Base-by-base conservation (phyloP, 2,113 vertebrate genomes). In the Bubo blakistoni region DNA sequence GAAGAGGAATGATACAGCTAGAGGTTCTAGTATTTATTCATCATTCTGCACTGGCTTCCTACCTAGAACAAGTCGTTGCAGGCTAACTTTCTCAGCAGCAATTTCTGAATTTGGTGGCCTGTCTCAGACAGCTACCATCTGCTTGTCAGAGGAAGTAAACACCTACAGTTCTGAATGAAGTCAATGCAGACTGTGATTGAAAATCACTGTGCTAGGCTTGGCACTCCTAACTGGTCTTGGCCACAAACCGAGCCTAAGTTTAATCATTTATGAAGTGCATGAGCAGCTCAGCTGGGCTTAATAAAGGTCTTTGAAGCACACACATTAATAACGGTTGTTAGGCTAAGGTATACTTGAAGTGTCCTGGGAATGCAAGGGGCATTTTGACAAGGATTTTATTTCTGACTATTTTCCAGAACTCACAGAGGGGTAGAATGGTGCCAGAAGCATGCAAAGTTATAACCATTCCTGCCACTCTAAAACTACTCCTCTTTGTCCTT, bases 91-190 rank as follows among this genome's bases (percentile, higher is more conserved):
- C 46, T 16, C 42, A 73, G 73, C 84, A 59, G 47, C 52, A 32
- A 2, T 36, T 67, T 46, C 16, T 2, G 63, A 58, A 54, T 74
- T 47, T 3, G 0, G 42, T 54, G 63, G 67, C 78, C 86, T 71
- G 73, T 30, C 57, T 69, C 84, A 91, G 91, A 57, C 93, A 95
- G 92, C 76, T 79, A 17, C 81, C 93, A 91, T 87, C 94, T 91
- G 94, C 32, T 72, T 40, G 62, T 63, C 57, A 15, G 44, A 79
- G 84, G 78, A 91, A 92, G 65, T 17, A 61, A 87, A 96, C 94
- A 87, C 57, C 73, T 65, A 63, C 84, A 44, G 65, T 49, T 88
- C 16, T 20, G 42, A 84, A 67, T 10, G 8, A 91, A 89, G 44
- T 19, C 77, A 78, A 6, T 29, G 65, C 57, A 85, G 36, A 16